phyloP scores from a whole-genome alignment of 1,140 invertebrate species.

The Brachystomella parvula region DNA sequence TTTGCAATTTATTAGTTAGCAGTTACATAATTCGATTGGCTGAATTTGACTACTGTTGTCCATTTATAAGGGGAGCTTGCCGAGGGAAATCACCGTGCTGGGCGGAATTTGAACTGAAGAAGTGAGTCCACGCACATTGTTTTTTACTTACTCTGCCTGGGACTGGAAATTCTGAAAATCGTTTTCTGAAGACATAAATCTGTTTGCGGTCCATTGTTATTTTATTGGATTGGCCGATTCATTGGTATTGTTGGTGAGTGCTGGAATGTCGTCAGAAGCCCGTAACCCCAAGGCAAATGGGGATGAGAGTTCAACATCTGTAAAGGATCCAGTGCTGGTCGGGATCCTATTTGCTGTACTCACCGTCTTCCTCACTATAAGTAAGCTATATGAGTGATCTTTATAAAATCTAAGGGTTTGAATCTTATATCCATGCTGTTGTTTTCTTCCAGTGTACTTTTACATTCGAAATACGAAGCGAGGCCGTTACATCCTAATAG shows the following conservation, averaged over 20 bases:
- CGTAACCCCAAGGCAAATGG: neutral
- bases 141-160: too few species aligned
- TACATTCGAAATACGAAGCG: conserved; percentile 46
- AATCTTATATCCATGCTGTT: neutral
- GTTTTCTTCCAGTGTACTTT: conserved; percentile 21
- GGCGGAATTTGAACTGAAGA: too few species aligned
- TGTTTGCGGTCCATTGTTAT: too few species aligned
- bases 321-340: neutral
- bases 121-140: too few species aligned
- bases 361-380: conserved; percentile 4
- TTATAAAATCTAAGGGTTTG: neutral
- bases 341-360: neutral
- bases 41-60: too few species aligned
- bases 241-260: neutral
- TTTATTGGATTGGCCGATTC: too few species aligned
- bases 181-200: too few species aligned
- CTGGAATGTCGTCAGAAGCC: neutral
- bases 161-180: too few species aligned
- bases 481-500: conserved; percentile 53
- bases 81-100: too few species aligned
- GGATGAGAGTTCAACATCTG: neutral
- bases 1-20: too few species aligned
- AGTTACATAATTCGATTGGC: too few species aligned
- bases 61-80: too few species aligned
- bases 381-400: neutral